Base-by-base conservation (phyloP, 1,140 invertebrate genomes). In the Bombus waltoni region DNA sequence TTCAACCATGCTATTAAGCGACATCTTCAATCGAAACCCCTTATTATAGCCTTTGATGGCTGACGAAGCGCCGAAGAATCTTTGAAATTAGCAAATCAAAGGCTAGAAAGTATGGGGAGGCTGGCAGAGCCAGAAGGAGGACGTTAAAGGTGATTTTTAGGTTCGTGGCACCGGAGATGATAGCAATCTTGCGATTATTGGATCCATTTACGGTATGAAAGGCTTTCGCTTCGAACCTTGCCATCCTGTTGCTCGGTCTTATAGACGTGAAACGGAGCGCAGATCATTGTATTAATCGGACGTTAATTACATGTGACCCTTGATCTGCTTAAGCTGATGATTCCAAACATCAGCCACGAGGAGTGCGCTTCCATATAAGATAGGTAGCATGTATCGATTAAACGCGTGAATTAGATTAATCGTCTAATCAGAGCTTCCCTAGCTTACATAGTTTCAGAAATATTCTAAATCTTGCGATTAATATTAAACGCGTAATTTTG, bases 261-360 rank as follows among this genome's bases (percentile, higher is more conserved):
- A 44, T 73, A n/a, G 77, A 59, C 32, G 68, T 66, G 76, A 81
- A 57, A 75, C 59, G 15, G 32, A 74, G 44, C 76, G 77, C 35
- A 81, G 81, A 82, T 87, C 71, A 73, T 89, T 28, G 76, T 32
- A 86, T 83, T 73, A 87, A 87, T 89, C 87, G 77, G 57, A 87
- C 81, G 40, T 87, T 89, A 89, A 89, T 89, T 89, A 86, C 87
- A 65, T 79, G 76, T 86, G 87, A 88, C 89, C 80, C 80, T 70
- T 84, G 87, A 89, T 87, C 84, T 87, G 80, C 59, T 89, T 89
- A 89, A 65, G 47, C 42, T 44, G 62, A 66, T 76, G 84, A 77
- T 73, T 68, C 70, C 57, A 83, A 85, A 75, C 35, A 73, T 85
- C 59, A 62, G 38, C 73, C 53, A 15, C 32, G 35, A 47, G 47